phyloP scores from a whole-genome alignment of 2,888 invertebrate genomes.

The Phortica magna region DNA sequence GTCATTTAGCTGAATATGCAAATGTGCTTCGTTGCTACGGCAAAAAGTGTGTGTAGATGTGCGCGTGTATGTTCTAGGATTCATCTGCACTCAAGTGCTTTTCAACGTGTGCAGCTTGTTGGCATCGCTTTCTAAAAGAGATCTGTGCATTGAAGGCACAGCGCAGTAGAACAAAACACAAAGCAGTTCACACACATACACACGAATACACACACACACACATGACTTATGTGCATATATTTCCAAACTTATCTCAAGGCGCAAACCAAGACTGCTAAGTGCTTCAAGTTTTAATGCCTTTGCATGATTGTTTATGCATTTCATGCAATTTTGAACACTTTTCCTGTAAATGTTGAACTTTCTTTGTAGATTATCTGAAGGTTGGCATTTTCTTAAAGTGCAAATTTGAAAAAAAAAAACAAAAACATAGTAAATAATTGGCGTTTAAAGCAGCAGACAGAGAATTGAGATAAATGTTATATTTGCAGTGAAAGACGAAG shows the following conservation, averaged over 20 bases:
- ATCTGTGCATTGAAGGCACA: too few relatives aligned
- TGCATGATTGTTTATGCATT: constrained; percentile 9
- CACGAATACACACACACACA: background rate
- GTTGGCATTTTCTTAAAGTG: background rate
- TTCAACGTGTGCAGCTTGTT: background rate
- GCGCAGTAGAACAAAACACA: too few relatives aligned
- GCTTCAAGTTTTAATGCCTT: background rate
- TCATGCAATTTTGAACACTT: background rate
- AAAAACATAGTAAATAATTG: too few relatives aligned
- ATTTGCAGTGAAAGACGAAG: too few relatives aligned
- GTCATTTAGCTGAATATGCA: constrained; percentile 4
- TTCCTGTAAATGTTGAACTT: background rate
- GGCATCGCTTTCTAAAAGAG: background rate
- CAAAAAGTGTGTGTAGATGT: background rate
- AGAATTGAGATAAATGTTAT: too few relatives aligned
- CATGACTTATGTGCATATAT: background rate
- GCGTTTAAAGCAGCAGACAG: too few relatives aligned
- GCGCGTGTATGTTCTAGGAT: background rate
- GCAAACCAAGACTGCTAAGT: background rate
- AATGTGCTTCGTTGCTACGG: background rate
- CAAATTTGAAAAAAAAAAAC: background rate
- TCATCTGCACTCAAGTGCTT: background rate
- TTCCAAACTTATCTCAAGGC: background rate
- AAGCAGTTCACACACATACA: background rate
- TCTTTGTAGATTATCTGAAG: background rate